Evolutionary conservation across 2,888 invertebrate species (phyloP).

Genomic region (Petrolisthes manimaculis): DNA sequence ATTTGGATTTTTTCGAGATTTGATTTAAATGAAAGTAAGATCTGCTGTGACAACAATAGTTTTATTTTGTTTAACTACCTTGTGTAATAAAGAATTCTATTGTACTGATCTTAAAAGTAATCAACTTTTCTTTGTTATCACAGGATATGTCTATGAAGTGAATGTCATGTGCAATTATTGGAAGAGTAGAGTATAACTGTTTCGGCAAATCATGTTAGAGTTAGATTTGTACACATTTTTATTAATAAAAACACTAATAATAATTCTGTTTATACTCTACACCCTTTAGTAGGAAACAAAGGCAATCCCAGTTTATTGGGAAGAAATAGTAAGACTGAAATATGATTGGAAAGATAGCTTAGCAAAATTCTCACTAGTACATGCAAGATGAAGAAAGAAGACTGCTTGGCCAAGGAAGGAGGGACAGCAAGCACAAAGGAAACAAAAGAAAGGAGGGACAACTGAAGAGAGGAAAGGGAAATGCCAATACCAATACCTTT

Average conservation of each 20-base stretch:
- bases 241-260: slow-evolving; percentile 35
- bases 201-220: slow-evolving; percentile 33
- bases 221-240: slow-evolving; percentile 49
- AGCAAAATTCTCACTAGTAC: no score
- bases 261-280: no score
- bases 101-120: neutral
- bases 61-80: slow-evolving; percentile 3
- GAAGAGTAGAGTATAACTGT: slow-evolving; percentile 25
- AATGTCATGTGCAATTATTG: slow-evolving; percentile 32
- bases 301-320: no score
- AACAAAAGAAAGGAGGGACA: no score
- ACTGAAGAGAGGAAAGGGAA: no score
- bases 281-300: no score
- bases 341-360: no score
- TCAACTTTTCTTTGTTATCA: neutral
- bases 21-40: neutral
- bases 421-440: no score
- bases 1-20: neutral
- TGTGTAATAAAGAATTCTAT: neutral
- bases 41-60: slow-evolving; percentile 10
- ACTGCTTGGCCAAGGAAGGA: no score
- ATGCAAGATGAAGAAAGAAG: no score
- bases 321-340: no score
- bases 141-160: slow-evolving; percentile 24
- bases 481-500: no score